phyloP scores from a whole-genome alignment of 1,140 invertebrate species.

The Drosophila pseudoobscura region DNA sequence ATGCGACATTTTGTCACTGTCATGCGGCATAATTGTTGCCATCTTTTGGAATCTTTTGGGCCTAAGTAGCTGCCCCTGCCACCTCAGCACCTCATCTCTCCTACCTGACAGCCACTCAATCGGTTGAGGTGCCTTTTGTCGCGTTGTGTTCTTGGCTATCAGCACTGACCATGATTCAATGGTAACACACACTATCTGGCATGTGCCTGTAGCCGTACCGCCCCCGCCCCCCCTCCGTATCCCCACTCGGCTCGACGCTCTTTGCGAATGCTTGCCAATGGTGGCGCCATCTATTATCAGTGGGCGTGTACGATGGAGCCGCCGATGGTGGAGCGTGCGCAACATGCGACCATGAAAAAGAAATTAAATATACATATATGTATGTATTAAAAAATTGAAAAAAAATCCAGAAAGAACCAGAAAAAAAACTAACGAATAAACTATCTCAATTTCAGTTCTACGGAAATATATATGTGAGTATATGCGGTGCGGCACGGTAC shows the following conservation, averaged over 20 bases:
- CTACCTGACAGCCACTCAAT: constrained; percentile 16
- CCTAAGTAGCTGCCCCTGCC: constrained; percentile 14
- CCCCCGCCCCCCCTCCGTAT: too few relatives aligned
- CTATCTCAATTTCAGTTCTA: constrained; percentile 23
- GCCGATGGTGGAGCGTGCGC: constrained; percentile 37
- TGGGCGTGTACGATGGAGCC: constrained; percentile 31
- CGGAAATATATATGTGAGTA: constrained; percentile 11
- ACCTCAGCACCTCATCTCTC: neutral
- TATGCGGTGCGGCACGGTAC: neutral
- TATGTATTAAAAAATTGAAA: constrained; percentile 8
- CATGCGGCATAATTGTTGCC: constrained; percentile 70
- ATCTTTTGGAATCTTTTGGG: constrained; percentile 12
- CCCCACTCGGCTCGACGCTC: too few relatives aligned
- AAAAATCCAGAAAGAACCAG: constrained; percentile 11
- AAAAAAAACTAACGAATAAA: constrained; percentile 15
- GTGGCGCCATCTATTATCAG: constrained; percentile 49
- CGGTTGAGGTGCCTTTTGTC: constrained; percentile 2
- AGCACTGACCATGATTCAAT: constrained; percentile 20
- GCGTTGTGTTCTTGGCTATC: constrained; percentile 10
- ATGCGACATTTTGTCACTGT: constrained; percentile 64
- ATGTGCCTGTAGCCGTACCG: too few relatives aligned
- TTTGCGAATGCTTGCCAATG: neutral
- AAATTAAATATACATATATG: constrained; percentile 52
- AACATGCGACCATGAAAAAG: constrained; percentile 57
- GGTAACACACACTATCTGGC: neutral